Percentiles rank a stretch among this genome's conserved stretches.
These are phyloP conservation scores for Rotaria magnacalcarata DNA, from an alignment of 2,888 invertebrate genomes.

Conservation along the genomic window DNA sequence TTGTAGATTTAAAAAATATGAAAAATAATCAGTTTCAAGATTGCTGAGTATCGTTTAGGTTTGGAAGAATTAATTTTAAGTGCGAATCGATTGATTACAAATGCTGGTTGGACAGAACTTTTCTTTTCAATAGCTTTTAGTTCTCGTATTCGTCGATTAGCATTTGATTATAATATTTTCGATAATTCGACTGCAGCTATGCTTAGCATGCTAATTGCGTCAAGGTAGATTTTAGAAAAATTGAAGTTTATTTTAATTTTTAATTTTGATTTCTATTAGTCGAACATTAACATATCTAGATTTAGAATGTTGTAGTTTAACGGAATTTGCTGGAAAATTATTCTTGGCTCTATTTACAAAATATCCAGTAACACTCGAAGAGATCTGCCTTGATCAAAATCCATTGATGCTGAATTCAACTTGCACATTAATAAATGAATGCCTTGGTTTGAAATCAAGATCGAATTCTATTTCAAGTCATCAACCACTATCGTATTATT, in stretches of 20 bases:
- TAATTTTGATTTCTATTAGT: background rate
- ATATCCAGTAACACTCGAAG: background rate
- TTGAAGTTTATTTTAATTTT: background rate
- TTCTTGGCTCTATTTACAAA: background rate
- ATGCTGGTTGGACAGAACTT: background rate
- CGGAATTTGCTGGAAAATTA: background rate
- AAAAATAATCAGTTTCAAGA: too few species aligned
- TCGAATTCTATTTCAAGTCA: background rate
- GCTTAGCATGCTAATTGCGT: background rate
- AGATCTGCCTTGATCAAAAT: background rate
- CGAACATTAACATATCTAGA: background rate
- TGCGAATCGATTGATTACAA: background rate
- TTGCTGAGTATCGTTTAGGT: background rate
- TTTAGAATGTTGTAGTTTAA: background rate
- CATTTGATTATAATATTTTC: background rate
- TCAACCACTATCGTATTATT: background rate
- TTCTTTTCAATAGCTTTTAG: background rate
- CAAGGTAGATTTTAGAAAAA: background rate
- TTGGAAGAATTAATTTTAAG: slow-evolving; percentile 13
- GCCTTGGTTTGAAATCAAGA: background rate
- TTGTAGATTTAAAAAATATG: too few species aligned
- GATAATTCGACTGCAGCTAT: background rate
- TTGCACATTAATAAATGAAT: background rate
- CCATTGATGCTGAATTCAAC: background rate
- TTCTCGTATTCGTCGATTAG: background rate